Evolutionary conservation across 2,113 vertebrate species (phyloP).

Genomic region (Melanocharis versteri): DNA sequence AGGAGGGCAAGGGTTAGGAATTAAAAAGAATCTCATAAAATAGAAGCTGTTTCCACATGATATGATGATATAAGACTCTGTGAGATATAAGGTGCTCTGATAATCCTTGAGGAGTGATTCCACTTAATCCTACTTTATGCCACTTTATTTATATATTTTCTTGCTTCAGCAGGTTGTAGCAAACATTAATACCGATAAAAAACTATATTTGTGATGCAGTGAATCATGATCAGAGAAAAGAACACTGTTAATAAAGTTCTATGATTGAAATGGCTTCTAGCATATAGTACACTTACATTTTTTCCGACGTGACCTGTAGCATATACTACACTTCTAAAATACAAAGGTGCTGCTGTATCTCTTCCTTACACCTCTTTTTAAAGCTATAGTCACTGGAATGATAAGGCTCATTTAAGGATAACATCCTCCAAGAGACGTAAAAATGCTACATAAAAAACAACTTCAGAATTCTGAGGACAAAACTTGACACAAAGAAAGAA

Average conservation of each 20-base stretch:
- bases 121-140: conserved; percentile 3
- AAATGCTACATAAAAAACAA: not conserved
- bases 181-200: not conserved
- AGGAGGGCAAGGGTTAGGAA: not conserved
- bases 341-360: not conserved
- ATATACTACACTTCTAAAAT: not conserved
- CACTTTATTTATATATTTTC: not conserved
- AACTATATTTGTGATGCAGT: not conserved
- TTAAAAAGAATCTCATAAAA: not conserved
- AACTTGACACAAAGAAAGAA: not conserved
- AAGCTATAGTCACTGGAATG: not conserved
- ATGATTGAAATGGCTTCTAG: not conserved
- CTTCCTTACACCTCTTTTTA: not conserved
- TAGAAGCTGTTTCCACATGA: not conserved
- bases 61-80: not conserved
- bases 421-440: not conserved
- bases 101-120: conserved; percentile 10
- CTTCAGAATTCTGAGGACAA: not conserved
- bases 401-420: not conserved
- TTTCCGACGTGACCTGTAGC: not conserved
- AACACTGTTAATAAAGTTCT: not conserved
- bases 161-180: not conserved
- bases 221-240: not conserved
- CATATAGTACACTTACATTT: not conserved
- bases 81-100: not conserved